Base-by-base conservation (phyloP, 2,113 vertebrate genomes). In the Tragelaphus buxtoni region DNA sequence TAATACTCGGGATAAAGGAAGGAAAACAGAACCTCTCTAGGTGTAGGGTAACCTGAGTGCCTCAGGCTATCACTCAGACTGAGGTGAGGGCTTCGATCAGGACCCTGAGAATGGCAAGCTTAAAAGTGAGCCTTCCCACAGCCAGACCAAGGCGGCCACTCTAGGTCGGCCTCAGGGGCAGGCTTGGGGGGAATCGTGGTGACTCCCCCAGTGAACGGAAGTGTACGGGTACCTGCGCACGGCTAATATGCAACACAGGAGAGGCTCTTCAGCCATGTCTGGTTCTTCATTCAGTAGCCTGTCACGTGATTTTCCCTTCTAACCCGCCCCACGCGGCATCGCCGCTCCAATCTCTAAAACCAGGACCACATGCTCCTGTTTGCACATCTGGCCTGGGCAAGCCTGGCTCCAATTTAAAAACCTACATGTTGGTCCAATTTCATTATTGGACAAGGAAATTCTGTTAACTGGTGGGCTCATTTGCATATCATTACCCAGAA, bases 401-500 rank as follows among this genome's bases (percentile, higher is more conserved):
- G 58, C 13, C 98, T 96, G 98, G 90, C 86, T 98, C 90, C 51
- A 94, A 88, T 98, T 97, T 35, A 35, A 97, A 88, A 51, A 69
- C 85, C 92, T 89, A 88, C 96, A 97, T 98, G 72, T 82, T 82
- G 94, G 94, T 96, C 95, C 97, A 94, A 97, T 91, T 97, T 96
- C 96, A 90, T 98, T 96, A 97, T 93, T 97, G 97, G 96, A 98
- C 97, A 97, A 96, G 97, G 98, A 97, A 98, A 97, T 97, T 98
- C 90, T 89, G 96, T 98, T 97, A 96, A 90, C 35, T 95, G 72
- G 74, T 95, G 95, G 90, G 35, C 83, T 98, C 74, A 96, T 96
- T 89, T 98, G 88, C 97, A 97, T 97, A 94, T 98, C 58, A 98
- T 98, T 98, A 97, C 95, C 96, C 97, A 98, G 91, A 97, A 98